phyloP scores from a whole-genome alignment of 2,888 invertebrate genomes.

The Rhagophthalmus giganteus region DNA sequence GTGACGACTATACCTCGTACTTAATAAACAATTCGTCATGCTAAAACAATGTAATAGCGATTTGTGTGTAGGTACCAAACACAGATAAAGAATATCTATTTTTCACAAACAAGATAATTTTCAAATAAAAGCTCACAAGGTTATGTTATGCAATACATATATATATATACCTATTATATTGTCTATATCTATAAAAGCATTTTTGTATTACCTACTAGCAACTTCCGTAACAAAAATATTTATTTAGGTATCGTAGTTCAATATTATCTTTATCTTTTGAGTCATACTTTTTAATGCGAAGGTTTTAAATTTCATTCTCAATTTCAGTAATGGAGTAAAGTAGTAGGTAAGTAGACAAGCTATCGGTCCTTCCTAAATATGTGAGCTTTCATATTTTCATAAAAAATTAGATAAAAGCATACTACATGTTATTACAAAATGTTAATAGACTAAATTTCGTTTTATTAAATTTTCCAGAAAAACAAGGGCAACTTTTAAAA shows the following conservation, averaged over 20 bases:
- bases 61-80: no score
- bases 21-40: no score
- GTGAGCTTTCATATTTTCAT: conserved; percentile 20
- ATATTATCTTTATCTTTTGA: conserved; percentile 31
- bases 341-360: background rate
- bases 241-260: conserved; percentile 29
- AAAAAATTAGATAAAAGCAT: conserved; percentile 2
- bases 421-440: conserved; percentile 1
- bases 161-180: no score
- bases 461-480: conserved; percentile 23
- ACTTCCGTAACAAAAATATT: conserved; percentile 17
- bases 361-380: conserved; percentile 11
- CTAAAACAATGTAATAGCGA: no score
- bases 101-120: no score
- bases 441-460: conserved; percentile 6
- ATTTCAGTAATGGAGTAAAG: conserved; percentile 39
- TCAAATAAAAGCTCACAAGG: no score
- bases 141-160: no score
- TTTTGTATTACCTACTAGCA: conserved; percentile 12
- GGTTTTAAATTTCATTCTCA: conserved; percentile 43
- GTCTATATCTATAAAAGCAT: no score
- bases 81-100: no score
- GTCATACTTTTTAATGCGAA: conserved; percentile 37
- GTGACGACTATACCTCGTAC: no score
- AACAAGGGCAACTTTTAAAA: conserved; percentile 24